These are phyloP conservation scores for Graphium colonna DNA, from an alignment of 2,888 invertebrate species.

Conservation along the genomic window DNA sequence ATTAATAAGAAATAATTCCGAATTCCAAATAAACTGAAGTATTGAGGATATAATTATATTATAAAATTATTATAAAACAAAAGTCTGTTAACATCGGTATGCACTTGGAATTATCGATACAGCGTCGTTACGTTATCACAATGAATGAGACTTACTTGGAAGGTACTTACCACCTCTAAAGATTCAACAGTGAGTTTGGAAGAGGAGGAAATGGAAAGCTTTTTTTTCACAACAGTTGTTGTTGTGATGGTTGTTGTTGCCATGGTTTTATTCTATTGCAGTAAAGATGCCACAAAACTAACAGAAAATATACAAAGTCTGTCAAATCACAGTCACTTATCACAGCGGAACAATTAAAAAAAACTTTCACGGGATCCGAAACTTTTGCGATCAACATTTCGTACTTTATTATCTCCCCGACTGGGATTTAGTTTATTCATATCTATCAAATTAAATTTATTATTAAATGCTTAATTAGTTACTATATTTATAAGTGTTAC, in stretches of 20 bases:
- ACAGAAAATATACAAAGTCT: conserved; percentile 28
- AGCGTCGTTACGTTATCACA: not conserved
- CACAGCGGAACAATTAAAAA: conserved; percentile 39
- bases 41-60: not conserved
- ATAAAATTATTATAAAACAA: no score
- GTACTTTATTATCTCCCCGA: conserved; percentile 16
- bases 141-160: not conserved
- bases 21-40: not conserved
- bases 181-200: conserved; percentile 25
- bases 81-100: no score
- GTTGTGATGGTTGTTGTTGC: conserved; percentile 39
- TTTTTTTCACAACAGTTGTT: conserved; percentile 47
- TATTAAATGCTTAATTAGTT: conserved; percentile 51
- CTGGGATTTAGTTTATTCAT: conserved; percentile 29
- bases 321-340: conserved; percentile 42
- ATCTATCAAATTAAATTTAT: conserved; percentile 28
- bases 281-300: conserved; percentile 65
- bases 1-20: not conserved
- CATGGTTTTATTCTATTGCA: conserved; percentile 54
- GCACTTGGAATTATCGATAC: conserved; percentile 11
- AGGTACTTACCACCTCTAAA: conserved; percentile 58
- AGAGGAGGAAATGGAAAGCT: conserved; percentile 36
- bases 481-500: conserved; percentile 40
- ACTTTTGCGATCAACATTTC: conserved; percentile 19
- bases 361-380: conserved; percentile 16